Conservation (phyloP, 1,140 invertebrate genomes). For the Nomia melanderi region DNA sequence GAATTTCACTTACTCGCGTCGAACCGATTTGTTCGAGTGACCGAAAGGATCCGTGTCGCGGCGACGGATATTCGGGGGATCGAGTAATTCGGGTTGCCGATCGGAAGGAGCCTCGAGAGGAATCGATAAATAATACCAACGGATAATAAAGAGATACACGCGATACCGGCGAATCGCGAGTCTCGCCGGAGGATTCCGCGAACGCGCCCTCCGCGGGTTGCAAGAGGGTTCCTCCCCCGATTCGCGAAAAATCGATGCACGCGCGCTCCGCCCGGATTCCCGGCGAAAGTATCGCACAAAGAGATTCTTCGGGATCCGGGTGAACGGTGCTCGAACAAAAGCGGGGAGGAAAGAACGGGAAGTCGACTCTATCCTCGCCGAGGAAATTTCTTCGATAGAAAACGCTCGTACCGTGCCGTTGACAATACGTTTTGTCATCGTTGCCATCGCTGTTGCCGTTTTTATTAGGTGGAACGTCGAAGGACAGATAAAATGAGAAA, state of each 20-base stretch:
- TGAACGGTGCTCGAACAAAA: not conserved
- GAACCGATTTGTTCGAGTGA: not conserved
- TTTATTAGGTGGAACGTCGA: no score
- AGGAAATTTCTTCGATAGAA: not conserved
- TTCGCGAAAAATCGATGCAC: not conserved
- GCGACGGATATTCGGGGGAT: no score
- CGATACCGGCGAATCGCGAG: not conserved
- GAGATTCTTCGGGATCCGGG: not conserved
- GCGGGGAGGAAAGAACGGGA: not conserved
- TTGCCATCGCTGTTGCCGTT: no score
- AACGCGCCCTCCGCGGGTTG: not conserved
- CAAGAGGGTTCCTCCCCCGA: not conserved
- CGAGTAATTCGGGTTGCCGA: no score
- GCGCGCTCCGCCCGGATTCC: not conserved
- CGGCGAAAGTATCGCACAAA: not conserved
- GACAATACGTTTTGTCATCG: no score
- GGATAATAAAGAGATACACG: no score
- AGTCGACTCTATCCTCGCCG: not conserved
- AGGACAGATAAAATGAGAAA: no score
- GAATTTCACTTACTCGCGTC: slow-evolving; percentile 22
- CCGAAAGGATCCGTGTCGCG: no score
- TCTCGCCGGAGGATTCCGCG: not conserved
- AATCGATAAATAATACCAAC: no score
- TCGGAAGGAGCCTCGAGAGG: no score
- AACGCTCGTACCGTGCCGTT: not conserved